Evolutionary conservation across 2,797 vertebrate species (phyloP).

Genomic region (Hoplostethus mediterraneus): DNA sequence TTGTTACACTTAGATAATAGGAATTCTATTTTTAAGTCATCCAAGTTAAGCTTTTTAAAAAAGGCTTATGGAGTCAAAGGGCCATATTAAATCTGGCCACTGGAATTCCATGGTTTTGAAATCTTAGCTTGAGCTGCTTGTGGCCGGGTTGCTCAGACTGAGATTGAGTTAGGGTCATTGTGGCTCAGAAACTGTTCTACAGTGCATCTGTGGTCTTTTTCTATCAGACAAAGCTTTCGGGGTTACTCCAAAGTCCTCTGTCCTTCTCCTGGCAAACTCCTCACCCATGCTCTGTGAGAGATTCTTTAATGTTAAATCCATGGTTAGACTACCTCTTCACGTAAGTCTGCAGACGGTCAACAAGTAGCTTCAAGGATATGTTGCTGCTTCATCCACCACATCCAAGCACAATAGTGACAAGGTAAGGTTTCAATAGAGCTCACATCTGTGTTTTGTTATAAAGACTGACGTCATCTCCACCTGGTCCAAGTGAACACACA

Average conservation of each 20-base stretch:
- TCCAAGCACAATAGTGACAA: conserved; percentile 9
- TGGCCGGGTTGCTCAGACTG: conserved; percentile 46
- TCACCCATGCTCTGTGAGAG: neutral
- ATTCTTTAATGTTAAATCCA: conserved; percentile 10
- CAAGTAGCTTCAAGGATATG: conserved; percentile 25
- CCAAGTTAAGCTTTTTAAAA: conserved; percentile 51
- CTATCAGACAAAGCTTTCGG: conserved; percentile 42
- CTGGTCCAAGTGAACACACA: conserved; percentile 26
- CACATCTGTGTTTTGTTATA: conserved; percentile 49
- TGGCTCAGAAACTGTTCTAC: conserved; percentile 44
- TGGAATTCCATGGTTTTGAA: conserved; percentile 64
- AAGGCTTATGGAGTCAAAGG: conserved; percentile 60
- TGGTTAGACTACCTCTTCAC: conserved; percentile 1
- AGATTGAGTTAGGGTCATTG: conserved; percentile 51
- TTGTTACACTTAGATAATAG: conserved; percentile 24
- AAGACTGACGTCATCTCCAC: conserved; percentile 42
- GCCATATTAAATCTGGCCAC: conserved; percentile 52
- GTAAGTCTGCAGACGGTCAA: conserved; percentile 1
- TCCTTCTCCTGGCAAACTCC: conserved; percentile 15
- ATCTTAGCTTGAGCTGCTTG: conserved; percentile 60
- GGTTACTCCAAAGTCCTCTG: conserved; percentile 33
- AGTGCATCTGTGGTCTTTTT: conserved; percentile 41
- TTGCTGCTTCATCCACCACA: conserved; percentile 19
- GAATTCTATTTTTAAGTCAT: conserved; percentile 51
- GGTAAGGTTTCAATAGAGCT: conserved; percentile 33